Evolutionary conservation across 2,888 invertebrate genomes (phyloP).

Genomic region (Megaustenia siamemsis): DNA sequence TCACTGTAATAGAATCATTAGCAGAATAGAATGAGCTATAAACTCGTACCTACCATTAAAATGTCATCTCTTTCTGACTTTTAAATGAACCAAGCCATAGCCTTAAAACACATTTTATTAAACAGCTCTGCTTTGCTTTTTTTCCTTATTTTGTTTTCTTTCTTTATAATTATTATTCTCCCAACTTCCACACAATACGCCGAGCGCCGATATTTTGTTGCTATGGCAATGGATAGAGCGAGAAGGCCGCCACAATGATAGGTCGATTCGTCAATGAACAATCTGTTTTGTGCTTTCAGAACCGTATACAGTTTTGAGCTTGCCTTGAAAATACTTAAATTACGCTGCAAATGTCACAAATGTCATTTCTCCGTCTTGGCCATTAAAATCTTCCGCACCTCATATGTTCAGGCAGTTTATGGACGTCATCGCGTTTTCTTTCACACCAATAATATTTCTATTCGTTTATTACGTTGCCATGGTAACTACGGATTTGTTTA

Average conservation of each 20-base stretch:
- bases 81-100: slow-evolving; percentile 12
- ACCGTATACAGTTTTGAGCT: not conserved
- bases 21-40: not conserved
- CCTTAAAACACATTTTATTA: slow-evolving; percentile 20
- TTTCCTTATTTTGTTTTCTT: too few species aligned
- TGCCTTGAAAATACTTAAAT: slow-evolving; percentile 5
- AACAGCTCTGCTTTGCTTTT: not conserved
- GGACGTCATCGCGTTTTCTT: not conserved
- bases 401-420: not conserved
- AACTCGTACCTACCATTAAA: not conserved
- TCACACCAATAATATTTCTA: not conserved
- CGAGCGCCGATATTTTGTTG: not conserved
- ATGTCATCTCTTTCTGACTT: slow-evolving; percentile 32
- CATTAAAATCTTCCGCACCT: not conserved
- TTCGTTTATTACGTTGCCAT: not conserved
- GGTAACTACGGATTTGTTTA: not conserved
- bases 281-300: not conserved
- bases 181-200: not conserved
- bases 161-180: not conserved
- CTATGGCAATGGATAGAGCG: slow-evolving; percentile 30
- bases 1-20: not conserved
- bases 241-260: not conserved
- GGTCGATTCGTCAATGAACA: slow-evolving; percentile 7
- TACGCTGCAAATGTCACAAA: slow-evolving; percentile 24
- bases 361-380: not conserved